Conservation (phyloP, 2,797 vertebrate genomes). For the Melanotaenia pygmaea region DNA sequence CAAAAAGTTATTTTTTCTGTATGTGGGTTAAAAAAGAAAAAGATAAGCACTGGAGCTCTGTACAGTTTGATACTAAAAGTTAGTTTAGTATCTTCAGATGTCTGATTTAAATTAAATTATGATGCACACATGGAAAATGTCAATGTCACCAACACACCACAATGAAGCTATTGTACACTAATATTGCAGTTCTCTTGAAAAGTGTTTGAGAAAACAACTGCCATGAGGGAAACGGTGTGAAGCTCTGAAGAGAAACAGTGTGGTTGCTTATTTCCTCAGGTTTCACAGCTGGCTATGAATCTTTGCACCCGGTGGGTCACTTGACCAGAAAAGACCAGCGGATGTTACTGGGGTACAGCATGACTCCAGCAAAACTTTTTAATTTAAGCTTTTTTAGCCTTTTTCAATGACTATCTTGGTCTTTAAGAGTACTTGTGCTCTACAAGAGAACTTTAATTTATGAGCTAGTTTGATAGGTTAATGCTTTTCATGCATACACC, state of each 20-base stretch:
- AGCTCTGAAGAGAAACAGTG: constrained; percentile 41
- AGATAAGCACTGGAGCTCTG: constrained; percentile 1
- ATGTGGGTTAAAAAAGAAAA: constrained; percentile 18
- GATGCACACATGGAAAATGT: constrained; percentile 49
- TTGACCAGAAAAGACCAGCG: constrained; percentile 13
- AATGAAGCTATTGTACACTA: constrained; percentile 12
- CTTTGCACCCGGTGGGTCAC: constrained; percentile 27
- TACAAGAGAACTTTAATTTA: constrained; percentile 46
- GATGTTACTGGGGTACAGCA: constrained; percentile 8
- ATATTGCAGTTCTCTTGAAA: constrained; percentile 36
- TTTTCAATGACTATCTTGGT: constrained; percentile 20
- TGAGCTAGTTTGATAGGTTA: constrained; percentile 59
- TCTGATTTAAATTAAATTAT: constrained; percentile 32
- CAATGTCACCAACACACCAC: constrained; percentile 22
- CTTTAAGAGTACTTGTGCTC: constrained; percentile 42
- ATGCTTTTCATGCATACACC: constrained; percentile 48
- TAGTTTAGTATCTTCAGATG: constrained; percentile 8
- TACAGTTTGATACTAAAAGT: constrained; percentile 10
- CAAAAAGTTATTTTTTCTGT: neutral
- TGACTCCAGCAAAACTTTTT: constrained; percentile 41
- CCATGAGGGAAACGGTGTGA: constrained; percentile 49
- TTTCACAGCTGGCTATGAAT: constrained; percentile 32
- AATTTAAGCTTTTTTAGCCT: constrained; percentile 13
- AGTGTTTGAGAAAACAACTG: constrained; percentile 20
- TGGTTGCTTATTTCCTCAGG: constrained; percentile 29